These are phyloP conservation scores for Pitta sordida DNA, from an alignment of 2,113 vertebrate species.

Conservation along the genomic window DNA sequence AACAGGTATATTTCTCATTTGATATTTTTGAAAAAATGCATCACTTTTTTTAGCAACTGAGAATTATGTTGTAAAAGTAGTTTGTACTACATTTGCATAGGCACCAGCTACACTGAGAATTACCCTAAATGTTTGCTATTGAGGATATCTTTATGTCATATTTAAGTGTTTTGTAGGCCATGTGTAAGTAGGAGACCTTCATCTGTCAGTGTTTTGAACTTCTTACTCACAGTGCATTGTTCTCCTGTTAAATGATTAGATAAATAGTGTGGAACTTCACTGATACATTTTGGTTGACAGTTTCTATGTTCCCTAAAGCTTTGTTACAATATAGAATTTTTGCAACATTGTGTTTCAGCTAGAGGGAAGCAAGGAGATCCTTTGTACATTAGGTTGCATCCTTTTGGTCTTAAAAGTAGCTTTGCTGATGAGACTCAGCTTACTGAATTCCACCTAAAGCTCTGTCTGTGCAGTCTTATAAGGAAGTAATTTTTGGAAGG, in stretches of 20 bases:
- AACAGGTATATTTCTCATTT: conserved; percentile 80
- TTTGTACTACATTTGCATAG: not conserved
- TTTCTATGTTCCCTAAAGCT: not conserved
- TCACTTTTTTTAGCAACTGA: not conserved
- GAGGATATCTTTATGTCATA: not conserved
- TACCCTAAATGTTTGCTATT: not conserved
- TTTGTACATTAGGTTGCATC: not conserved
- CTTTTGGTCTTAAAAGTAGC: not conserved
- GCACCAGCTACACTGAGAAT: not conserved
- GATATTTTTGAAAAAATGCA: not conserved
- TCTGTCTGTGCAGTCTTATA: not conserved
- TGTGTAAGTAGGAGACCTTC: not conserved
- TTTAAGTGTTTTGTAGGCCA: not conserved
- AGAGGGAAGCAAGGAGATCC: not conserved
- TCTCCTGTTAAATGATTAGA: not conserved
- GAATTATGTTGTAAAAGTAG: not conserved
- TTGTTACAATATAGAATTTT: not conserved
- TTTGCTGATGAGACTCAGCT: not conserved
- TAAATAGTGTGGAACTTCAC: not conserved
- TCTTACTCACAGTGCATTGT: not conserved
- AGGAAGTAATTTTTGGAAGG: not conserved
- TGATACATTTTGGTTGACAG: not conserved
- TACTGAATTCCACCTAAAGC: not conserved
- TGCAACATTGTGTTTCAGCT: not conserved
- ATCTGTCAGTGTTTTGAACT: not conserved